Percentiles rank a stretch among this genome's conserved stretches.
These are phyloP conservation scores for Aphrophora alni DNA, from an alignment of 2,888 invertebrate genomes.

Conservation along the genomic window DNA sequence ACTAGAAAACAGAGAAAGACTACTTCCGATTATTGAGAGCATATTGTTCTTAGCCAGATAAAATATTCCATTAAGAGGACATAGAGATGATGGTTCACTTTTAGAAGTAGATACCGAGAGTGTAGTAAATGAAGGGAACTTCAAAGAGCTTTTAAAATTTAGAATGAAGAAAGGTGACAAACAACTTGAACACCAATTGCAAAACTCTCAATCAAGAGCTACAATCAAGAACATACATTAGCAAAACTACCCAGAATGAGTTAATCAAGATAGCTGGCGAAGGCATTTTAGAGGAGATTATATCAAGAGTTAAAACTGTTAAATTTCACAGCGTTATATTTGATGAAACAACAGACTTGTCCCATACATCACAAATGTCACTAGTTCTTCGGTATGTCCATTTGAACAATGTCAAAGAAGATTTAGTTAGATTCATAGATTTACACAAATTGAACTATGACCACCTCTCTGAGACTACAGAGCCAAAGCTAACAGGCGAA, in stretches of 20 bases:
- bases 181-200: no score
- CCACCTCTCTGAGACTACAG: neutral
- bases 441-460: conserved; percentile 37
- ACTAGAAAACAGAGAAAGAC: no score
- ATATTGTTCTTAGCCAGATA: conserved; percentile 49
- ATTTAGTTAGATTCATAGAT: conserved; percentile 50
- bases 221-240: conserved; percentile 51
- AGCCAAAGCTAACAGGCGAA: neutral
- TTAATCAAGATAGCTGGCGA: no score
- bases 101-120: conserved; percentile 22
- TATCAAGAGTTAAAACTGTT: conserved; percentile 32
- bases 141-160: conserved; percentile 47
- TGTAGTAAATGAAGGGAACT: conserved; percentile 45
- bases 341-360: conserved; percentile 52
- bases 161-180: conserved; percentile 49
- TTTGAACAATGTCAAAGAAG: conserved; percentile 43
- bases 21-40: conserved; percentile 44
- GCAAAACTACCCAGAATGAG: conserved; percentile 52
- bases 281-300: no score
- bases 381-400: conserved; percentile 49
- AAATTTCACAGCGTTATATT: conserved; percentile 51
- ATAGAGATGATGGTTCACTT: no score
- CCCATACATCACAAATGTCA: conserved; percentile 51
- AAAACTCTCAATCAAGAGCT: no score
- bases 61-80: conserved; percentile 50